phyloP scores from a whole-genome alignment of 2,888 invertebrate species.

The Lepeophtheirus nordmannii region DNA sequence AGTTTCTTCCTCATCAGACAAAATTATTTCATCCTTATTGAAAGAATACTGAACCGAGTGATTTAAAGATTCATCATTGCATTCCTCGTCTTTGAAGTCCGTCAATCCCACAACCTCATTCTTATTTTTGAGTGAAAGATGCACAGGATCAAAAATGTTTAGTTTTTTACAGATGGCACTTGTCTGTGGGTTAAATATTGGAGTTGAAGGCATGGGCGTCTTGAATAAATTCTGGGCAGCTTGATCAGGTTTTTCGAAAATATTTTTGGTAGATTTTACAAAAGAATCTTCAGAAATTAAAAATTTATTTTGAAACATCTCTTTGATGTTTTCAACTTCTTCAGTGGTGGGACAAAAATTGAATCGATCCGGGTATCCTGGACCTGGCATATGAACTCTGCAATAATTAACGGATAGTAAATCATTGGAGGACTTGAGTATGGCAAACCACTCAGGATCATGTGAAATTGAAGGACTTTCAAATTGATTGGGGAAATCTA shows the following conservation, averaged over 20 bases:
- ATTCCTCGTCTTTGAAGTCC: background rate
- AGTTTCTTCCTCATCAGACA: background rate
- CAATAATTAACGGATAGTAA: constrained; percentile 54
- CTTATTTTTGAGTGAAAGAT: constrained; percentile 33
- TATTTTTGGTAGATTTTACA: constrained; percentile 49
- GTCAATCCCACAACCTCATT: background rate
- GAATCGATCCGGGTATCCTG: constrained; percentile 52
- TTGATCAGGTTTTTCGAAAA: constrained; percentile 36
- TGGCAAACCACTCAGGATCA: constrained; percentile 86
- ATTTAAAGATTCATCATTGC: background rate
- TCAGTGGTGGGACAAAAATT: constrained; percentile 55
- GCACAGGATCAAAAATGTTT: constrained; percentile 64
- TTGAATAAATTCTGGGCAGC: background rate
- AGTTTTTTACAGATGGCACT: constrained; percentile 38
- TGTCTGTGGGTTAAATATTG: constrained; percentile 39
- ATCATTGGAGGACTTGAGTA: constrained; percentile 75
- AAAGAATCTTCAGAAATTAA: constrained; percentile 58
- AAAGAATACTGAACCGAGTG: background rate
- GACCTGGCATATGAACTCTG: constrained; percentile 65
- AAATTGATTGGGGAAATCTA: constrained; percentile 14
- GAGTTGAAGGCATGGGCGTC: constrained; percentile 25
- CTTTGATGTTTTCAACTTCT: constrained; percentile 49
- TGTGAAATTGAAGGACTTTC: constrained; percentile 41
- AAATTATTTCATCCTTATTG: background rate
- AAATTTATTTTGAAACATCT: constrained; percentile 50